A percentile compares a stretch with the other conserved stretches of the same genome.
These are phyloP conservation scores for Bombus soroeensis DNA, from an alignment of 1,140 invertebrate genomes.

Conservation along the genomic window DNA sequence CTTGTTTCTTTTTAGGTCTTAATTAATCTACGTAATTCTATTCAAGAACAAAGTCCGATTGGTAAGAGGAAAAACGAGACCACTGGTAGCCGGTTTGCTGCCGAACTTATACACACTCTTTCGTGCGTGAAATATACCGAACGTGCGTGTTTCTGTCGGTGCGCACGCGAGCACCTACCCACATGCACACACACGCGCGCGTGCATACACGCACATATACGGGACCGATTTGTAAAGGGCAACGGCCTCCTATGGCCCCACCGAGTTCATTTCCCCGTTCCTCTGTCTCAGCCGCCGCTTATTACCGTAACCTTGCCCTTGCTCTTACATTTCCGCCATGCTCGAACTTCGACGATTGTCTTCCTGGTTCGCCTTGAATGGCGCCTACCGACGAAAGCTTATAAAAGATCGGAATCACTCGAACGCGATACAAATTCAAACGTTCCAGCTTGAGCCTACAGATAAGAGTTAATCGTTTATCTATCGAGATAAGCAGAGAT, in stretches of 20 bases:
- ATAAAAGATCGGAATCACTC: background rate
- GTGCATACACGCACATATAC: constrained; percentile 3
- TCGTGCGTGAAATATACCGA: constrained; percentile 1
- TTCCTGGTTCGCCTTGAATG: constrained; percentile 40
- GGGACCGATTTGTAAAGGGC: constrained; percentile 66
- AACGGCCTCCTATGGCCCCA: constrained; percentile 72
- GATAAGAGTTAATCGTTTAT: background rate
- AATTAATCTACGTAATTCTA: background rate
- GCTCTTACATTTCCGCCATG: constrained; percentile 49
- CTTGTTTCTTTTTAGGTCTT: background rate
- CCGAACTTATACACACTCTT: background rate
- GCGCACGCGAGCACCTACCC: background rate
- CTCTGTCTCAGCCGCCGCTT: constrained; percentile 56
- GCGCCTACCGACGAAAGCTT: background rate
- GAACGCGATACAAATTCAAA: background rate
- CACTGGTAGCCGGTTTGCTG: constrained; percentile 8
- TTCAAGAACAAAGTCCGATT: background rate
- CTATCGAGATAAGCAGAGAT: background rate
- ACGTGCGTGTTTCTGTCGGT: background rate
- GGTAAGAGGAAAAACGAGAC: background rate
- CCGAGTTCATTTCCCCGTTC: constrained; percentile 68
- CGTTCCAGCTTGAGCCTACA: too few relatives aligned
- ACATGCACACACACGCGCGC: background rate
- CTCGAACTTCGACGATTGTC: constrained; percentile 17
- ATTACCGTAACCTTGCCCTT: constrained; percentile 71